Percentiles rank a stretch among this genome's conserved stretches.
Conservation (phyloP, 23 tunicate genomes). For the Trididemnum miniatum region DNA sequence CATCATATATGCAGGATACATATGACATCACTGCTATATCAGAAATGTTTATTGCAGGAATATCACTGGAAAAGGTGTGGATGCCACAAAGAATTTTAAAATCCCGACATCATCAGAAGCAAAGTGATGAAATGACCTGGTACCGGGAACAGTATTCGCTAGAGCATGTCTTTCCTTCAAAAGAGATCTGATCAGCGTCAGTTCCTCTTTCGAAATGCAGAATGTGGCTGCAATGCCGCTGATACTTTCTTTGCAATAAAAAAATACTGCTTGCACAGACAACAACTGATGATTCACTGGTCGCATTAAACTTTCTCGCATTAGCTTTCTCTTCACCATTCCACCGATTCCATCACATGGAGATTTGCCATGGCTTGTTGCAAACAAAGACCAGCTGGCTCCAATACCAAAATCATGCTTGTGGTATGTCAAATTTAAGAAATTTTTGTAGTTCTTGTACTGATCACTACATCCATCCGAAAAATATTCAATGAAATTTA, state of each 20-base stretch:
- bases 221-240: not conserved
- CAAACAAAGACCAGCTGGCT: constrained; percentile 32
- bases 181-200: not conserved
- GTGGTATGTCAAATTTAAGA: constrained; percentile 26
- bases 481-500: constrained; percentile 3
- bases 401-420: constrained; percentile 5
- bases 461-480: constrained; percentile 29
- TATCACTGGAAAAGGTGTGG: not conserved
- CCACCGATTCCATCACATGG: constrained; percentile 37
- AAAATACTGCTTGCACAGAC: constrained; percentile 18
- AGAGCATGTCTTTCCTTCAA: not conserved
- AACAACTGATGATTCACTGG: not conserved
- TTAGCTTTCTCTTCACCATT: constrained; percentile 1
- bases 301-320: constrained; percentile 15
- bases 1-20: constrained; percentile 17
- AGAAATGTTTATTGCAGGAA: not conserved
- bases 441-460: constrained; percentile 26
- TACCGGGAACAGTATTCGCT: constrained; percentile 21
- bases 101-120: constrained; percentile 8
- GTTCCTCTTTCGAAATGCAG: not conserved
- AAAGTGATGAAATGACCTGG: constrained; percentile 30
- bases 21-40: not conserved
- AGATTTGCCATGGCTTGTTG: constrained; percentile 60
- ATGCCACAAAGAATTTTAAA: not conserved
- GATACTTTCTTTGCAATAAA: not conserved